Evolutionary conservation across 2,888 invertebrate genomes (phyloP), one percentile per base, ranked within the genome.

Genomic region (Nasonovia ribisnigri): DNA sequence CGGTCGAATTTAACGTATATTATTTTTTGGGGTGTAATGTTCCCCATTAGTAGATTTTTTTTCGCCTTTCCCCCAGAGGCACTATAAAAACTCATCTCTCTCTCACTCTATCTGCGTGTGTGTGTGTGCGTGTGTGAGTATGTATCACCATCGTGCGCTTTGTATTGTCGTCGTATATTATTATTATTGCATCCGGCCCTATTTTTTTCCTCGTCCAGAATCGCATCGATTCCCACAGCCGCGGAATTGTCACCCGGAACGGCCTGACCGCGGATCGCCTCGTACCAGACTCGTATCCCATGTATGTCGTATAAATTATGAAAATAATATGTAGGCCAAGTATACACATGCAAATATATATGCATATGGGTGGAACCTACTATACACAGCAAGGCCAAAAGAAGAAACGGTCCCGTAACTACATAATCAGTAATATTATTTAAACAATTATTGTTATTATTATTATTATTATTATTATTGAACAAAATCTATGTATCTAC

Each of bases 21-120:
- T 89, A 93, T 93, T 93, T 93, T 93, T 93, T 90, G 93, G 93
- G 93, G 93, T 93, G 93, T 93, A 93, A 93, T 93, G 93, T 93
- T 93, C 93, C 93, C 93, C 93, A 93, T 93, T 93, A 93, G 93
- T 84, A 84, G 89, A 84, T 84, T 89, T 93, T 93, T 89, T 92
- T 92, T n/a, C 77, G 16, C 42, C 84, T 84, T 54, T 84, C 92
- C 86, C 60, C 92, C 86, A 60, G 84, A 89, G 77, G 60, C 60
- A 87, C 92, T 92, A 77, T 77, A 92, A 92, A 92, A 92, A 92
- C 87, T 92, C 57, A 48, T 87, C 16, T 84, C 91, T 91, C 51
- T 51, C 46, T 46, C 46, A 51, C 90, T 90, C 89, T 57, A 11
- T 43, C 86, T 84, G 29, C 8, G 36, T 77, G 20, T 51, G 16